Evolutionary conservation across 35 echinoderm and acorn worm species (phyloP).

Genomic region (Chiridota heheva): DNA sequence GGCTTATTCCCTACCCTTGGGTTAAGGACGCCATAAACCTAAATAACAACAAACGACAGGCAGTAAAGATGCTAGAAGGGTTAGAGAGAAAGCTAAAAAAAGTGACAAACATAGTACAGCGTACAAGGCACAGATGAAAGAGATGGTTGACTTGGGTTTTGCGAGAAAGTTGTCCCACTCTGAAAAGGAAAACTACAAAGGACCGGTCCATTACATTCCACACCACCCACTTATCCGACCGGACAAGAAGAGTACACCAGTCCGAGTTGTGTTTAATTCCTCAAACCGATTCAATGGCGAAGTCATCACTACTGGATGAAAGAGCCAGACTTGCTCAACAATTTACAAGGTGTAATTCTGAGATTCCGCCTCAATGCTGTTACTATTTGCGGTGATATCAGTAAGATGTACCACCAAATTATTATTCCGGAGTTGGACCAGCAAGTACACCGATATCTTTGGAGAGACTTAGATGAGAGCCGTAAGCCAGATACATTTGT

Average conservation of each 20-base stretch:
- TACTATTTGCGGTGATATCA: conserved; percentile 42
- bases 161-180: conserved; percentile 22
- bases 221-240: conserved; percentile 30
- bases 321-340: conserved; percentile 51
- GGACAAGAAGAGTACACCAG: conserved; percentile 62
- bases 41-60: conserved; percentile 16
- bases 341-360: conserved; percentile 44
- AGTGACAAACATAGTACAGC: background rate
- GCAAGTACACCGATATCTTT: conserved; percentile 52
- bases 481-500: conserved; percentile 39
- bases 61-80: conserved; percentile 21
- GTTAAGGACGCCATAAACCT: conserved; percentile 14
- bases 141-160: conserved; percentile 24
- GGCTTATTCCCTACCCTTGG: conserved; percentile 48
- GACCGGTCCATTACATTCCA: conserved; percentile 45
- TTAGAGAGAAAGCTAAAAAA: background rate
- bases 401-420: conserved; percentile 42
- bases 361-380: conserved; percentile 26
- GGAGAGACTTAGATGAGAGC: conserved; percentile 34
- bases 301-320: conserved; percentile 60
- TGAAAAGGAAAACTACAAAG: conserved; percentile 6
- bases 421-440: conserved; percentile 56
- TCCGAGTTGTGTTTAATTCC: conserved; percentile 62
- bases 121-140: conserved; percentile 45
- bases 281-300: conserved; percentile 18